Conservation (phyloP, 2,888 invertebrate species). For the Ellobium chinense region DNA sequence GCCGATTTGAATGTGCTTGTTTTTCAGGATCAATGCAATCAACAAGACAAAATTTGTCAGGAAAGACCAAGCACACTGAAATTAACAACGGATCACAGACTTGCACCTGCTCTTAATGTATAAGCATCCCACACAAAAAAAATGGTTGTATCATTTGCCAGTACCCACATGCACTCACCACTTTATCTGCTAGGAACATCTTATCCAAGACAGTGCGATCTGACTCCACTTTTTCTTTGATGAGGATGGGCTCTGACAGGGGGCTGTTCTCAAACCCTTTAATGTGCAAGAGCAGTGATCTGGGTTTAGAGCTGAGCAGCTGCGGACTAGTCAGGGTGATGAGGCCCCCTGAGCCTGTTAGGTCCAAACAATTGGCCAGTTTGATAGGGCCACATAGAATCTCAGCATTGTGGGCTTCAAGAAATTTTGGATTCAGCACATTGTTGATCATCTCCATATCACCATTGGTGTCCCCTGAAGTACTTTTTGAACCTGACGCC, state of each 20-base stretch:
- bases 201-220: constrained; percentile 16
- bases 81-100: too few species aligned
- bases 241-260: constrained; percentile 16
- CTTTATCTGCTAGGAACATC: constrained; percentile 8
- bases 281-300: constrained; percentile 76
- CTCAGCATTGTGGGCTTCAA: constrained; percentile 92
- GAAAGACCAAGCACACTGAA: too few species aligned
- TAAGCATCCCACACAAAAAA: too few species aligned
- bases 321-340: constrained; percentile 91
- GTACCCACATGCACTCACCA: constrained; percentile 24
- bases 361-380: constrained; percentile 89
- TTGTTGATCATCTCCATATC: constrained; percentile 6
- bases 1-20: too few species aligned
- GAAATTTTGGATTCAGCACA: constrained; percentile 83
- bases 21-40: too few species aligned
- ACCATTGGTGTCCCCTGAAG: background rate
- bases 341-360: constrained; percentile 91
- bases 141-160: too few species aligned
- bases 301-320: constrained; percentile 73
- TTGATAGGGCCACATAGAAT: constrained; percentile 93
- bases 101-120: too few species aligned
- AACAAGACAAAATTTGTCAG: too few species aligned
- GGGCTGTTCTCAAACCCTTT: constrained; percentile 67
- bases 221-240: constrained; percentile 35
- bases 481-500: background rate